Conservation (phyloP, 2,797 vertebrate genomes). For the Acanthurus lineatus region DNA sequence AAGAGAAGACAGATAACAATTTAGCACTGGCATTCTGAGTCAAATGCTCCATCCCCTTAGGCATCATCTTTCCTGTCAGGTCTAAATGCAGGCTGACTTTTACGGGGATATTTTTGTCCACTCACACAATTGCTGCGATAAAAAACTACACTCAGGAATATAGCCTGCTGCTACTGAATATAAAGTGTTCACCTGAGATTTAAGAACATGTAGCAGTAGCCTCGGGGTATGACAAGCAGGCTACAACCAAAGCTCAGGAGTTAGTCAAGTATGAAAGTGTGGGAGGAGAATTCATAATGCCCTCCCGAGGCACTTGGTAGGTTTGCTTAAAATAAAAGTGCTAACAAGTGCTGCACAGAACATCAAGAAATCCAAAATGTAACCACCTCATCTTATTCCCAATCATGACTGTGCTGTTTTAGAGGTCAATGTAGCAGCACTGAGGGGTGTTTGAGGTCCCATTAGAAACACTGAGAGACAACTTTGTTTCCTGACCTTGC, state of each 20-base stretch:
- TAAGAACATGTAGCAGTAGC: slow-evolving; percentile 11
- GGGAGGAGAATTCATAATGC: slow-evolving; percentile 10
- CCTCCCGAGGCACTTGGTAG: background rate
- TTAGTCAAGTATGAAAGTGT: slow-evolving; percentile 9
- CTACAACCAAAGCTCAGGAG: slow-evolving; percentile 18
- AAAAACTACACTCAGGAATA: background rate
- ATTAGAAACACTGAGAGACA: background rate
- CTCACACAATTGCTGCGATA: background rate
- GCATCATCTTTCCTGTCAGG: background rate
- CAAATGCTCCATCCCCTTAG: background rate
- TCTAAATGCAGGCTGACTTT: background rate
- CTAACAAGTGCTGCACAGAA: background rate
- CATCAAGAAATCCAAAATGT: background rate
- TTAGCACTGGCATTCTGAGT: slow-evolving; percentile 11
- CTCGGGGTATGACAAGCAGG: slow-evolving; percentile 6
- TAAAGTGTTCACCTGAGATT: slow-evolving; percentile 2
- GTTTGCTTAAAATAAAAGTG: slow-evolving; percentile 12
- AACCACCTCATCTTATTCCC: background rate
- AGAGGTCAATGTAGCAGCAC: background rate
- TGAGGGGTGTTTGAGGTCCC: background rate
- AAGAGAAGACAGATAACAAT: slow-evolving; percentile 28
- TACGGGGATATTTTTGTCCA: slow-evolving; percentile 19
- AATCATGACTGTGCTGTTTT: background rate
- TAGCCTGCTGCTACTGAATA: background rate
- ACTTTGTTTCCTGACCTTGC: slow-evolving; percentile 2